Percentiles rank a stretch among this genome's conserved stretches.
Evolutionary conservation across 2,113 vertebrate species (phyloP).

Genomic region (Rhea pennata): DNA sequence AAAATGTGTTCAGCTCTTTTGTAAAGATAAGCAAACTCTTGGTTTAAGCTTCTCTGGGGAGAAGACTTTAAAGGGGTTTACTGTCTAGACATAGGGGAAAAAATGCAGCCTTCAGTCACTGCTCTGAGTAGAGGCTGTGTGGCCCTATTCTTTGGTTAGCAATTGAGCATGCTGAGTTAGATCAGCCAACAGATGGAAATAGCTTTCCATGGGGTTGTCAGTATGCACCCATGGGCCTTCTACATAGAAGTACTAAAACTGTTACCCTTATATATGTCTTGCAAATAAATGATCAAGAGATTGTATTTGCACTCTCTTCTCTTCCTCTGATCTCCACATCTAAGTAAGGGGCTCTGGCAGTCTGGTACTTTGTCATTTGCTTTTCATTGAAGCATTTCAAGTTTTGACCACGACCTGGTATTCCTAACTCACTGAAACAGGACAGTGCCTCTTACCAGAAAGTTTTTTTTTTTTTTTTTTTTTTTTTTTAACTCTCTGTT

Average conservation of each 20-base stretch:
- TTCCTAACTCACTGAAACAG: not conserved
- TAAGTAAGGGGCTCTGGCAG: not conserved
- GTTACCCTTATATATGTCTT: not conserved
- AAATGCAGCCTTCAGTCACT: accelerated
- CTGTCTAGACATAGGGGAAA: not conserved
- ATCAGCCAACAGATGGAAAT: not conserved
- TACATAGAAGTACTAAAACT: not conserved
- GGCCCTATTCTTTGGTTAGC: not conserved
- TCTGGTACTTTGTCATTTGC: not conserved
- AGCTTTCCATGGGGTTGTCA: not conserved
- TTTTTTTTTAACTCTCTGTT: not conserved
- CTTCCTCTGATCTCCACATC: not conserved
- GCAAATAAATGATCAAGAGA: not conserved
- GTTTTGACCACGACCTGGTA: not conserved
- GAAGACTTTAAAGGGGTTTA: not conserved
- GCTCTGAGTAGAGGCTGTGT: not conserved
- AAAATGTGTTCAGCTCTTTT: not conserved
- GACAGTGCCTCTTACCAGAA: not conserved
- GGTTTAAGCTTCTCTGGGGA: not conserved
- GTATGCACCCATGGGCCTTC: not conserved
- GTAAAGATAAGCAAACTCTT: not conserved
- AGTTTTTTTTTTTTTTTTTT: not conserved
- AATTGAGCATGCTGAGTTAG: not conserved
- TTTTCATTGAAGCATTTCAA: slow-evolving; percentile 18
- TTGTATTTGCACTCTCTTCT: not conserved